These are phyloP conservation scores for Colistium nudipinnis DNA, from an alignment of 2,113 vertebrate species.

Conservation along the genomic window DNA sequence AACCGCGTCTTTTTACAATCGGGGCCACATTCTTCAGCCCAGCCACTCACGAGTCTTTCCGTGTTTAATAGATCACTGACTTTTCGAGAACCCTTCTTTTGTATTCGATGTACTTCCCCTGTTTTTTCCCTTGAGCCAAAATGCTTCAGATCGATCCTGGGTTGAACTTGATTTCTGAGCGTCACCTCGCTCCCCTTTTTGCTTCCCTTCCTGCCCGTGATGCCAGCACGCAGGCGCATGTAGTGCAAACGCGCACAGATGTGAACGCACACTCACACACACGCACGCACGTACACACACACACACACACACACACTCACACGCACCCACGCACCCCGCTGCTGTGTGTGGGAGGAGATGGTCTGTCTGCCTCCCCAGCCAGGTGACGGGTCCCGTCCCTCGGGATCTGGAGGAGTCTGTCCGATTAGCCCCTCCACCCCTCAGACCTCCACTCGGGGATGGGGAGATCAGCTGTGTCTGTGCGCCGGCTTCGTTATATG, in stretches of 20 bases:
- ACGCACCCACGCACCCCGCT: too few relatives aligned
- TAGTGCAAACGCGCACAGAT: slow-evolving; percentile 8
- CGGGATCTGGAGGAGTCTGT: slow-evolving; percentile 58
- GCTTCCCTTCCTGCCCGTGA: not conserved
- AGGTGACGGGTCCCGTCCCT: slow-evolving; percentile 67
- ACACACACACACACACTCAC: too few relatives aligned
- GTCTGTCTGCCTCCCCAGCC: slow-evolving; percentile 45
- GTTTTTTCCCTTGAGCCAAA: slow-evolving; percentile 7
- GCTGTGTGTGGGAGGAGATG: slow-evolving; percentile 17
- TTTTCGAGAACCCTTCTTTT: not conserved
- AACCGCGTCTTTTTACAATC: too few relatives aligned
- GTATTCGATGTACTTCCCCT: not conserved
- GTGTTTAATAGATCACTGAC: not conserved
- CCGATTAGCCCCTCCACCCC: slow-evolving; percentile 69
- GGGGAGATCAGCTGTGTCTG: slow-evolving; percentile 23
- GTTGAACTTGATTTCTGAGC: slow-evolving; percentile 43
- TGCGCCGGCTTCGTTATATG: not conserved
- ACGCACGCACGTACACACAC: too few relatives aligned
- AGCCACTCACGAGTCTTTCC: not conserved
- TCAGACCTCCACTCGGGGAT: slow-evolving; percentile 61
- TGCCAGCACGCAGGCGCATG: slow-evolving; percentile 27
- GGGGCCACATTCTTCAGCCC: too few relatives aligned
- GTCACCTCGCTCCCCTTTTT: slow-evolving; percentile 38
- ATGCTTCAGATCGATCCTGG: slow-evolving; percentile 20
- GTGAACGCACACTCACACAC: too few relatives aligned